Evolutionary conservation across 92 coral and sea anemone species (phyloP), one percentile per base, ranked within the genome.

Genomic region (Parazoanthus darwini): DNA sequence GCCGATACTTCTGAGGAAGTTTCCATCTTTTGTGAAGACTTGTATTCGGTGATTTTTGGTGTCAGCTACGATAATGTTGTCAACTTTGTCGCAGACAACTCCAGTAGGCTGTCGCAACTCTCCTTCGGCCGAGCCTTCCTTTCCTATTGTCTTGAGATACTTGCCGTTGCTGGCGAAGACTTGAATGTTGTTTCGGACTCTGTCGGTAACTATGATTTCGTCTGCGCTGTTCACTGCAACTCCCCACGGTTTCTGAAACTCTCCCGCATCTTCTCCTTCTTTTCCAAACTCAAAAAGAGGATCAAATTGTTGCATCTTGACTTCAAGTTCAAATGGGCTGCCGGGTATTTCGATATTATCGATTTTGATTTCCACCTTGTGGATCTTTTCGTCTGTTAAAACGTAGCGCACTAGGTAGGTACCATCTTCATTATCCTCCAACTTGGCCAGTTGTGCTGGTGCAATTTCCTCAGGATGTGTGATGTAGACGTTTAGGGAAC

Each of bases 191-290:
- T 84, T 84, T 84, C 78, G 78, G 39, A 74, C 65, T 84, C 78
- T 84, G 79, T 84, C 87, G 63, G 87, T 84, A 14, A 84, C 79
- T 71, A 84, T 26, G 43, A 84, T 71, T 29, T 84, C 75, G 42
- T 84, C 79, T 29, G 70, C 46, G 15, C 87, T 84, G 14, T 46
- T 84, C 77, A 84, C 78, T 20, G 87, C 79, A 43, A 84, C 68
- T 84, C 87, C 87, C 87, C 87, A 84, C 7, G 87, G 87, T 84
- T 84, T 84, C 87, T 84, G 87, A 35, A 84, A 84, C 36, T 70
- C 68, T 43, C 87, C 87, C n/a, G 72, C 65, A 23, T 78, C 46
- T 0, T n/a, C 79, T 7, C 87, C 87, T 72, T 84, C 87, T 35
- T 25, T 84, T 46, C 87, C 87, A 72, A 84, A 84, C 20, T 84